These are phyloP conservation scores for Chunga burmeisteri DNA, from an alignment of 2,113 vertebrate genomes.

Conservation along the genomic window DNA sequence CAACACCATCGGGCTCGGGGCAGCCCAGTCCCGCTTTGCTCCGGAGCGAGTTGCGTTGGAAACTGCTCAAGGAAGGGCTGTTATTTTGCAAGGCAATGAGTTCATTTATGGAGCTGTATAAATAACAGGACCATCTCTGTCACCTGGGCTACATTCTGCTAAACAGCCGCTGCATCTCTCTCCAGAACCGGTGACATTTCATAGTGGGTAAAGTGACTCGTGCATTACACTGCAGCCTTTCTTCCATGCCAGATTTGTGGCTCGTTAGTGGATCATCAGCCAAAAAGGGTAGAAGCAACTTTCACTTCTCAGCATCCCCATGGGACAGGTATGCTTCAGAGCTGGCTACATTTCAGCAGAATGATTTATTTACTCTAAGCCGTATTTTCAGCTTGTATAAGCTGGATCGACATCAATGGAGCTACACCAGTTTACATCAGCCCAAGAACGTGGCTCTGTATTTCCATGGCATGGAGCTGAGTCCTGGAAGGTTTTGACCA, in stretches of 20 bases:
- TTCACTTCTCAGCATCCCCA: not conserved
- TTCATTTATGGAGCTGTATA: not conserved
- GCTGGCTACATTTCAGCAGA: not conserved
- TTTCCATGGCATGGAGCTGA: not conserved
- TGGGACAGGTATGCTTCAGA: not conserved
- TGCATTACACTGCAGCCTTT: not conserved
- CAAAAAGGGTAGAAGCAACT: not conserved
- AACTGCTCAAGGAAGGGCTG: not conserved
- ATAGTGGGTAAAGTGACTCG: not conserved
- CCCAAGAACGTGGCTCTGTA: fast-evolving
- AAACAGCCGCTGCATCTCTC: not conserved
- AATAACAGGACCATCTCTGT: not conserved
- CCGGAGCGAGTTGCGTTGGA: fast-evolving
- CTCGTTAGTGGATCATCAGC: not conserved
- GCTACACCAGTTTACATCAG: not conserved
- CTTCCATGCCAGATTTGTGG: not conserved
- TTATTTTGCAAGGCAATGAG: not conserved
- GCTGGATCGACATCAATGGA: not conserved
- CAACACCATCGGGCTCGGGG: fast-evolving
- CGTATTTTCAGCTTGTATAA: not conserved
- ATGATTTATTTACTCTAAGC: not conserved
- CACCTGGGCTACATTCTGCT: not conserved
- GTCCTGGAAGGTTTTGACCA: not conserved
- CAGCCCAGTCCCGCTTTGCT: not conserved
- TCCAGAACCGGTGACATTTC: not conserved